These are phyloP conservation scores for Scaptomyza cyrtandrae DNA, from an alignment of 2,888 invertebrate species.

Conservation along the genomic window DNA sequence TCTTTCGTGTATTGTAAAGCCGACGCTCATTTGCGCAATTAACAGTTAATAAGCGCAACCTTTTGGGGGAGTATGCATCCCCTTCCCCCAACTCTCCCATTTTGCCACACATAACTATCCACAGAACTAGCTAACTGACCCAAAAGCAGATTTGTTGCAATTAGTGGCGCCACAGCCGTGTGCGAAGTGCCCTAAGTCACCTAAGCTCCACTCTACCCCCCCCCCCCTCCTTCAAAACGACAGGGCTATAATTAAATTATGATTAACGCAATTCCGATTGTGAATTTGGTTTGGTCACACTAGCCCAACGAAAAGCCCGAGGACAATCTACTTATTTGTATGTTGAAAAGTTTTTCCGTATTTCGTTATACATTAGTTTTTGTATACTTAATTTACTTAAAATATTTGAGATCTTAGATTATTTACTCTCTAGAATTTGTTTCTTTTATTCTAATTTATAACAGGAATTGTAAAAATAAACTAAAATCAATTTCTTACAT, in stretches of 20 bases:
- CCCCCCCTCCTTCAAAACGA: constrained; percentile 12
- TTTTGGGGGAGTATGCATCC: constrained; percentile 3
- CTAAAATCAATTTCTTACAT: too few relatives aligned
- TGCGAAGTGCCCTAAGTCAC: constrained; percentile 51
- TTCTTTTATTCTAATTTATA: too few relatives aligned
- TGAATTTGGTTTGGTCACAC: constrained; percentile 40
- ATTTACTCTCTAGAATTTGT: neutral
- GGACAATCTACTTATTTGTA: neutral
- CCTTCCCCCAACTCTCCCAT: neutral
- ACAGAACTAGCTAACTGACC: constrained; percentile 60
- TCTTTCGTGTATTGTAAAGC: constrained; percentile 29
- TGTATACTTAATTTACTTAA: neutral
- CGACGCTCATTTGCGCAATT: constrained; percentile 58
- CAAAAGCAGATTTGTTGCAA: constrained; percentile 74
- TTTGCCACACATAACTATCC: constrained; percentile 27
- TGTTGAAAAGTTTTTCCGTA: neutral
- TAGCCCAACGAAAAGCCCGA: neutral
- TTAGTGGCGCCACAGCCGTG: constrained; percentile 63
- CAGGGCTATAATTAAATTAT: constrained; percentile 70
- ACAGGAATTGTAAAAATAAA: too few relatives aligned
- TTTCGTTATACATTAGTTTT: neutral
- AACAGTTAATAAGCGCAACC: constrained; percentile 71
- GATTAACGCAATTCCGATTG: constrained; percentile 56
- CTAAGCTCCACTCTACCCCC: too few relatives aligned
- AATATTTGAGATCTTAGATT: neutral